phyloP scores from a whole-genome alignment of 1,140 invertebrate species.

The Sitobion miscanthi region DNA sequence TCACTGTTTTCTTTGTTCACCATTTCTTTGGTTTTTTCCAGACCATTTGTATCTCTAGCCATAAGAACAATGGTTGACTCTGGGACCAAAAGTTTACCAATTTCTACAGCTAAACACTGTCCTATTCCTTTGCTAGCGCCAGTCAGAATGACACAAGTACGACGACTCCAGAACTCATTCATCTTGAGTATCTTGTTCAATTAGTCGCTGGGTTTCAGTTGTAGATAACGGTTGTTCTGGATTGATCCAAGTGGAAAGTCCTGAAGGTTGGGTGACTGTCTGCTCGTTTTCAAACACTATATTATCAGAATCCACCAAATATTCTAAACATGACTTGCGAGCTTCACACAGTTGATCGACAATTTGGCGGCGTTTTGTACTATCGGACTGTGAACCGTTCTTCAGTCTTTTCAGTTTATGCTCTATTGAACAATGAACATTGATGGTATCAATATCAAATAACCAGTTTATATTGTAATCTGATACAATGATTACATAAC shows the following conservation, averaged over 20 bases:
- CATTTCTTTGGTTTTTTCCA: constrained; percentile 69
- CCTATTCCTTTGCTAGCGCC: constrained; percentile 91
- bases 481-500: constrained; percentile 4
- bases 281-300: constrained; percentile 46
- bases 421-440: constrained; percentile 36
- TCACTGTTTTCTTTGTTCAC: constrained; percentile 46
- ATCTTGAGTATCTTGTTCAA: constrained; percentile 58
- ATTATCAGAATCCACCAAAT: constrained; percentile 46
- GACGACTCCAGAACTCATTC: constrained; percentile 63
- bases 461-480: neutral
- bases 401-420: constrained; percentile 51
- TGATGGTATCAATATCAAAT: constrained; percentile 30
- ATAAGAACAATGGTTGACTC: constrained; percentile 78
- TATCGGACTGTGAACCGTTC: constrained; percentile 42
- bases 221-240: constrained; percentile 61
- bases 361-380: constrained; percentile 30
- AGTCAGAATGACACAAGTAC: constrained; percentile 73
- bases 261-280: constrained; percentile 56
- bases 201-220: constrained; percentile 62
- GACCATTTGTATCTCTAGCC: constrained; percentile 72
- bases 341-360: constrained; percentile 46
- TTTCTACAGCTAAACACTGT: constrained; percentile 73
- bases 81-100: constrained; percentile 69
- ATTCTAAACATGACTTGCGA: constrained; percentile 44
- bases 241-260: constrained; percentile 59